Evolutionary conservation across 2,113 vertebrate species (phyloP).

Genomic region (Pelusios castaneus): DNA sequence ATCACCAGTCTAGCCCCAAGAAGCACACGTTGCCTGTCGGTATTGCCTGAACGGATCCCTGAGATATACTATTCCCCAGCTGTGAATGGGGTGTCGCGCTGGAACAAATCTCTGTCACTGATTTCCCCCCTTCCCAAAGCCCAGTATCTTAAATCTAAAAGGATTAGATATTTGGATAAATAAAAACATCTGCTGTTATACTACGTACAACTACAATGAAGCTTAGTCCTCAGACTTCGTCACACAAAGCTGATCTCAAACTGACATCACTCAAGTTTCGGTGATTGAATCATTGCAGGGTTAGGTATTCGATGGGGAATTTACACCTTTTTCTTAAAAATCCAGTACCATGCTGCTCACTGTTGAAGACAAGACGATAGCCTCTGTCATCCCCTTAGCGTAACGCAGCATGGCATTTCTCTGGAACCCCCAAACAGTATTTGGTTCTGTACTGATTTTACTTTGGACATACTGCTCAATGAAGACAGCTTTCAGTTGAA

Average conservation of each 20-base stretch:
- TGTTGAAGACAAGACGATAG: neutral
- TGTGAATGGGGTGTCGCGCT: neutral
- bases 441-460: neutral
- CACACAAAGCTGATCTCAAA: neutral
- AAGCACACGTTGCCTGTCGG: neutral
- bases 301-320: neutral
- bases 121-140: neutral
- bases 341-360: neutral
- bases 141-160: neutral
- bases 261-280: neutral
- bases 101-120: neutral
- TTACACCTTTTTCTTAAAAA: neutral
- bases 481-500: neutral
- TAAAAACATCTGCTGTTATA: neutral
- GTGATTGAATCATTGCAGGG: neutral
- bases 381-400: neutral
- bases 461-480: neutral
- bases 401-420: neutral
- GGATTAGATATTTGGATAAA: neutral
- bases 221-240: neutral
- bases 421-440: neutral
- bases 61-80: neutral
- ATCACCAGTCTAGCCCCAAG: neutral
- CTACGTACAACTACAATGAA: neutral
- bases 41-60: too few species aligned